Evolutionary conservation across 2,113 vertebrate genomes (phyloP).

Genomic region (Galbula dea): DNA sequence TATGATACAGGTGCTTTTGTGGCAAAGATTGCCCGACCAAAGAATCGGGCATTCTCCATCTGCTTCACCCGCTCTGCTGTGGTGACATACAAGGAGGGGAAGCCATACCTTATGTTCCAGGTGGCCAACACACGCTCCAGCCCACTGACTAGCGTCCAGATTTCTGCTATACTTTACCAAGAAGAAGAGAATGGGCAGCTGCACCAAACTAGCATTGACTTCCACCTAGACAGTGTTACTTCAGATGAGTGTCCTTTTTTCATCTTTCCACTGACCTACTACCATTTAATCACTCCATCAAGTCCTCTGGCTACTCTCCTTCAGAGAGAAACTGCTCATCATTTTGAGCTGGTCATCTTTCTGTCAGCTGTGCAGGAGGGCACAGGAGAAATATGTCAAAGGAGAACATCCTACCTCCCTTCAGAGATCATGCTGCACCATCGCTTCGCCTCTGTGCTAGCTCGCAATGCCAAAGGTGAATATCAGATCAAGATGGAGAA

Average conservation of each 20-base stretch:
- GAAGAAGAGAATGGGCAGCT: conserved; percentile 84
- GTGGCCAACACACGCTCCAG: conserved; percentile 88
- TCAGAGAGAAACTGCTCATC: conserved; percentile 74
- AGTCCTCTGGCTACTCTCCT: conserved; percentile 86
- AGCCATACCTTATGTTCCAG: conserved; percentile 86
- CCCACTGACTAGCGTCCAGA: conserved; percentile 84
- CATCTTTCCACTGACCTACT: conserved; percentile 90
- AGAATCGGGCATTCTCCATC: conserved; percentile 90
- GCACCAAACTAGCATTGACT: conserved; percentile 88
- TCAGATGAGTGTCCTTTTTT: conserved; percentile 88
- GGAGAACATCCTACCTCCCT: conserved; percentile 91
- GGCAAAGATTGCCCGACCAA: conserved; percentile 95
- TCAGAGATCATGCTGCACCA: conserved; percentile 89
- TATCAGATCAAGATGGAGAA: conserved; percentile 87
- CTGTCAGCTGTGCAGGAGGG: conserved; percentile 91
- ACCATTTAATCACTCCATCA: conserved; percentile 80
- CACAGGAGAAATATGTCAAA: conserved; percentile 91
- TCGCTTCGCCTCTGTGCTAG: conserved; percentile 79
- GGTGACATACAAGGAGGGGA: conserved; percentile 82
- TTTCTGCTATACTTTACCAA: conserved; percentile 90
- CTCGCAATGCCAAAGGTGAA: conserved; percentile 78
- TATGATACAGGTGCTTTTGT: conserved; percentile 89
- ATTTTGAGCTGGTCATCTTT: conserved; percentile 92
- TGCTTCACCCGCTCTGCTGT: conserved; percentile 87
- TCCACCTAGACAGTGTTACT: conserved; percentile 83